Base-by-base conservation (phyloP, 2,113 vertebrate species). In the Charadrius vociferus region DNA sequence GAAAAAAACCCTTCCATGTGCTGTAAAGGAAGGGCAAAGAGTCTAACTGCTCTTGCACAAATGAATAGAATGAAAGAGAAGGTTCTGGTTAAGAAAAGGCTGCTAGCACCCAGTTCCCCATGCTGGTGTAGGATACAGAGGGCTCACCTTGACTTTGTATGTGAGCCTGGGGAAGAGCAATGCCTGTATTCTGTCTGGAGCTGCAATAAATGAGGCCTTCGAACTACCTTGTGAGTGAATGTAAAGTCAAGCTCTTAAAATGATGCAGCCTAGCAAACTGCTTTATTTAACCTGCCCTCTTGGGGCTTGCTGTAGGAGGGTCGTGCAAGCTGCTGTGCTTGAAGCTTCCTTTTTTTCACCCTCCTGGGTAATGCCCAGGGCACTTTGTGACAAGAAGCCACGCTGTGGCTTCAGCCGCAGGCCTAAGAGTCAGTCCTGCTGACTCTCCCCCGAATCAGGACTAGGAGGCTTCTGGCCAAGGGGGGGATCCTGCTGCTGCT, bases 131-230 rank as follows among this genome's bases (percentile, higher is more conserved):
- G 55, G 43, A 19, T n/a, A 41, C 22, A n/a, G 41, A 27, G 13
- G 22, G 45, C 43, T 14, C 16, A 14, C 17, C 6, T 20, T 82
- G 71, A 23, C 52, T 74, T 70, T 63, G 22, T 55, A 14, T 2
- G 0, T 24, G 21, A 66, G 50, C 32, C 27, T 37, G 59, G 30
- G 61, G 55, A 43, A 53, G 47, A 77, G 56, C 29, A 27, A 16
- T 71, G 58, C 30, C 53, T 77, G 36, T 50, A 4, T 80, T 81
- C 49, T 66, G 5, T 12, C 55, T n/a, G 62, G 55, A 66, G 45
- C 59, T 65, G 66, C 79, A 95, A 24, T 75, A 88, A 94, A 93
- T 37, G 30, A 77, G 55, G 79, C 72, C 36, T 61, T 66, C 58
- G 45, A 70, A 53, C 49, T 47, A 65, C 7, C 4, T 15, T 3